Evolutionary conservation across 2,888 invertebrate genomes (phyloP).

Genomic region (Phaedon cochleariae): DNA sequence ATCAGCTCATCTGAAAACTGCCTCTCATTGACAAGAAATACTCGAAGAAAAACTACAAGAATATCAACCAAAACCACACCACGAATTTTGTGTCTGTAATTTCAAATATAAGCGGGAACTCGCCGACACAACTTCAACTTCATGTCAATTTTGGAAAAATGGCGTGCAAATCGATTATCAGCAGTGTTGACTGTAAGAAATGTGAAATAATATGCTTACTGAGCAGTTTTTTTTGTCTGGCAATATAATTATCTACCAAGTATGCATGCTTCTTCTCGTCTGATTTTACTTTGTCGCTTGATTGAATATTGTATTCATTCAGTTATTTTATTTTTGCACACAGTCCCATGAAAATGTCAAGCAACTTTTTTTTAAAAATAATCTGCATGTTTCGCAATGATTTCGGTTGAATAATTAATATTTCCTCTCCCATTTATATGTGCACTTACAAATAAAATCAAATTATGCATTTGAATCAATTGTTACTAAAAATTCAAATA

Average conservation of each 20-base stretch:
- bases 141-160: conserved; percentile 55
- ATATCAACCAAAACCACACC: no score
- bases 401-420: conserved; percentile 3
- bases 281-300: conserved; percentile 23
- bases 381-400: conserved; percentile 37
- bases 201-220: conserved; percentile 48
- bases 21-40: neutral
- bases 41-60: neutral
- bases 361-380: conserved; percentile 31
- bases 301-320: conserved; percentile 20
- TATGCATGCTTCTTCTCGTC: conserved; percentile 46
- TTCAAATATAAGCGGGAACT: conserved; percentile 40
- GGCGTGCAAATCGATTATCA: conserved; percentile 60
- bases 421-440: neutral
- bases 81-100: no score
- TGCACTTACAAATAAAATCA: no score
- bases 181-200: conserved; percentile 59
- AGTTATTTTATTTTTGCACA: conserved; percentile 32
- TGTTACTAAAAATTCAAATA: no score
- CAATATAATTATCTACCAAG: conserved; percentile 41
- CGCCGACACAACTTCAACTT: conserved; percentile 46
- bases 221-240: conserved; percentile 46
- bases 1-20: no score
- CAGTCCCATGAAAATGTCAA: conserved; percentile 30
- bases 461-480: no score